These are phyloP conservation scores for Penaeus indicus DNA, from an alignment of 1,140 invertebrate genomes.

Conservation along the genomic window DNA sequence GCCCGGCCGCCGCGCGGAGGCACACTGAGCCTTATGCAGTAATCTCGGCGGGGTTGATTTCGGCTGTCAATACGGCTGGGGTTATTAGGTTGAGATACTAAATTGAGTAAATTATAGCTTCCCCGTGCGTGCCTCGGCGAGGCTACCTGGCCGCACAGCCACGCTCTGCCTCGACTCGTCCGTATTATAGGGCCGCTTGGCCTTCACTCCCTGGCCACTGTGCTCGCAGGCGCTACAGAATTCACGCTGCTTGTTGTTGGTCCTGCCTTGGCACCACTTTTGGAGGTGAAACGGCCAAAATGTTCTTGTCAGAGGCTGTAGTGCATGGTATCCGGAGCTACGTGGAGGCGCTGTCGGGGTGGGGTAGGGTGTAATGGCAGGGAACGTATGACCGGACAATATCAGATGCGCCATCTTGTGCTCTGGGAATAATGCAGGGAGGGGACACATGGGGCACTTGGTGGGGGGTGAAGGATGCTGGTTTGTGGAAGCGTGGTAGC, in stretches of 20 bases:
- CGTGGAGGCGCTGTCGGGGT: background rate
- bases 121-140: conserved; percentile 53
- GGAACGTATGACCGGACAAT: conserved; percentile 8
- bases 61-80: conserved; percentile 49
- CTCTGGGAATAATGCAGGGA: background rate
- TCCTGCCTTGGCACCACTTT: too few relatives aligned
- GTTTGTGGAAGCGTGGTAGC: background rate
- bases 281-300: too few relatives aligned
- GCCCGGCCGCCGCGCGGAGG: conserved; percentile 1
- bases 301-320: background rate
- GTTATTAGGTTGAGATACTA: conserved; percentile 61
- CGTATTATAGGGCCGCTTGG: conserved; percentile 23
- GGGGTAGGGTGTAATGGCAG: conserved; percentile 37
- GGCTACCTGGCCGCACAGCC: conserved; percentile 45
- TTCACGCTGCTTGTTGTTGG: too few relatives aligned
- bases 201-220: background rate
- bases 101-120: conserved; percentile 63
- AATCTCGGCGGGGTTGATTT: conserved; percentile 52
- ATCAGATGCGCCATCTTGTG: conserved; percentile 39
- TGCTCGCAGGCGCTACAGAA: too few relatives aligned
- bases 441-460: background rate
- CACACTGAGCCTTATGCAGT: conserved; percentile 47
- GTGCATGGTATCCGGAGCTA: background rate
- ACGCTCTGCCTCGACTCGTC: background rate
- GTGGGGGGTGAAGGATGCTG: background rate